phyloP scores from a whole-genome alignment of 2,113 vertebrate species.

The Mirounga angustirostris region DNA sequence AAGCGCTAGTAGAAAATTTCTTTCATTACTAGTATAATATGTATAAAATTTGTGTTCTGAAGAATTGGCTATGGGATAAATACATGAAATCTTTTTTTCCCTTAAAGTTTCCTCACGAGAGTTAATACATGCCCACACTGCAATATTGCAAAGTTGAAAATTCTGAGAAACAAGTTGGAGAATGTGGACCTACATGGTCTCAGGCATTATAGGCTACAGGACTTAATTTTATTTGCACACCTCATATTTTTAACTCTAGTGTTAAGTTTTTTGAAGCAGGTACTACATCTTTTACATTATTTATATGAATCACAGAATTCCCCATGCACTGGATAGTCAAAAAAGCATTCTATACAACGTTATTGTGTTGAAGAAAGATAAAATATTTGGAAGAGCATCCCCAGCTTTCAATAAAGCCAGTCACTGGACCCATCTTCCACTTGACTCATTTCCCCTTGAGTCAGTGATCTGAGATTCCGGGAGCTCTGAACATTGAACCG shows the following conservation, averaged over 20 bases:
- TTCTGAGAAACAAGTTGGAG: not conserved
- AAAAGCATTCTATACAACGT: not conserved
- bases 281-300: not conserved
- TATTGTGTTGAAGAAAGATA: conserved; percentile 25
- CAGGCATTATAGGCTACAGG: not conserved
- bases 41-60: not conserved
- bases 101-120: not conserved
- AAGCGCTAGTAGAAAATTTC: not conserved
- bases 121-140: not conserved
- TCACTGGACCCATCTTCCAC: not conserved
- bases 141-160: not conserved
- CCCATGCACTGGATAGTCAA: not conserved
- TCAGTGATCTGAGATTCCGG: not conserved
- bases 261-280: not conserved
- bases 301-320: not conserved
- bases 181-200: not conserved
- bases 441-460: not conserved
- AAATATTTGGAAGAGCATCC: not conserved
- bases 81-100: conserved; percentile 10
- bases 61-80: not conserved
- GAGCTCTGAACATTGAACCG: not conserved
- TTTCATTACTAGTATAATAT: not conserved
- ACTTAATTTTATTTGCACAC: not conserved
- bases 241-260: not conserved
- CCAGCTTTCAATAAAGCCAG: not conserved